Base-by-base conservation (phyloP, 2,113 vertebrate genomes). In the Pithys albifrons region DNA sequence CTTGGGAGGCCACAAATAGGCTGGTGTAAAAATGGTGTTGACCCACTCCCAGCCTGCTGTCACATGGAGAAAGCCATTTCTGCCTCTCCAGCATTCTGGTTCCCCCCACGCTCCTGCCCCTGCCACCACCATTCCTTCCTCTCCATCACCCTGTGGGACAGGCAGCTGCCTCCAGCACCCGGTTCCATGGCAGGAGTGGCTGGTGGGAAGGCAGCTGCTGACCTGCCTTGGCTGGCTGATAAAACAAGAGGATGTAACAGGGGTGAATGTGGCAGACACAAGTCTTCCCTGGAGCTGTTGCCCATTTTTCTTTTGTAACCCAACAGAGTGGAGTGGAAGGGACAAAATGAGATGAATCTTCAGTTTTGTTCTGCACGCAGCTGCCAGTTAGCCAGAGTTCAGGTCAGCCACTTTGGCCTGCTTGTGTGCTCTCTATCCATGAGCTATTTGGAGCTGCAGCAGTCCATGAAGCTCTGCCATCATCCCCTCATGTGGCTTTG, bases 121-220 rank as follows among this genome's bases (percentile, higher is more conserved):
- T 88, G 79, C 35, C 62, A 72, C 48, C 54, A 61, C n/a, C 15
- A 0, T 51, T 64, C 37, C 72, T 37, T 62, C 51, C 57, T 71
- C 24, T 37, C 52, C 4, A 0, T 31, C 27, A 3, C 19, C n/a
- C 46, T 18, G 28, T 0, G 2, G 81, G 51, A n/a, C 65, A 37
- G 84, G 85, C 70, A 85, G 85, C 80, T 91, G 82, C 62, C 52
- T 48, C 29, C 75, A 76, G 86, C 71, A 45, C n/a, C 54, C 62
- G 4, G 33, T 35, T 35, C 48, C 54, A 35, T 10, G 11, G 45
- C 43, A 46, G 31, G 41, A 29, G 12, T 20, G 74, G 45, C 59
- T 66, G 91, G 16, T 41, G 66, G 52, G 79, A 80, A n/a, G 35
- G 46, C 75, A 57, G 78, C 91, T 66, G 51, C 77, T 57, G 58